Conservation (phyloP, 64 coral and sea anemone species). For the Orbicella faveolata region DNA sequence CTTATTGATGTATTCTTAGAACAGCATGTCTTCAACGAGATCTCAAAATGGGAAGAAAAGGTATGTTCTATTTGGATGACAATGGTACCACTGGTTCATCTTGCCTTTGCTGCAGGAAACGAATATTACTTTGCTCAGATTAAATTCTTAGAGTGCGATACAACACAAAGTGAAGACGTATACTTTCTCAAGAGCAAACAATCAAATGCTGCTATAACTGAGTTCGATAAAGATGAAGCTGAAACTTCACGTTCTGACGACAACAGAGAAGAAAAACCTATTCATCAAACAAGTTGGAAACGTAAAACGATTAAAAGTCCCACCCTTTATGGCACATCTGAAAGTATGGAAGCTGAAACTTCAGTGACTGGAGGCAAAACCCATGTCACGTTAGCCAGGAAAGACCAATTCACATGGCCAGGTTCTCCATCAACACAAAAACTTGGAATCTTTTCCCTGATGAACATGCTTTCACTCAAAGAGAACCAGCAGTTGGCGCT, state of each 20-base stretch:
- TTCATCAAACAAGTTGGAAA: too few relatives aligned
- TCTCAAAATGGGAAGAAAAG: conserved; percentile 43
- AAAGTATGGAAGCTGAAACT: background rate
- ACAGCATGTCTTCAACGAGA: conserved; percentile 28
- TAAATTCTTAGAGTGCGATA: background rate
- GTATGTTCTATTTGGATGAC: background rate
- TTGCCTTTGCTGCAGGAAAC: conserved; percentile 42
- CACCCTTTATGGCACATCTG: too few relatives aligned
- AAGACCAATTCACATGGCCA: background rate
- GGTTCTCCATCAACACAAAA: conserved; percentile 33
- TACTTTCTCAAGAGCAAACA: too few relatives aligned
- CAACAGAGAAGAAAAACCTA: too few relatives aligned
- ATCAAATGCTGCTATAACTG: too few relatives aligned
- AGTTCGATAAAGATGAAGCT: too few relatives aligned
- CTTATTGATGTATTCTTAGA: conserved; percentile 44
- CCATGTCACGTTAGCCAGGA: background rate
- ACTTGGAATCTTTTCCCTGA: conserved; percentile 42
- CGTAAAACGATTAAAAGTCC: too few relatives aligned
- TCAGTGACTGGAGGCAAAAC: background rate
- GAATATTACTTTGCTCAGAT: background rate
- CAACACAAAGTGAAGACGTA: background rate
- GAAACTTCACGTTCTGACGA: too few relatives aligned
- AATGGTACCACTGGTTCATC: conserved; percentile 33
- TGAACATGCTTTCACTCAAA: conserved; percentile 23
- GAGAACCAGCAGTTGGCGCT: conserved; percentile 9